phyloP scores from a whole-genome alignment of 37 sponge, comb jelly and placozoan genomes.

The Tethya wilhelma region DNA sequence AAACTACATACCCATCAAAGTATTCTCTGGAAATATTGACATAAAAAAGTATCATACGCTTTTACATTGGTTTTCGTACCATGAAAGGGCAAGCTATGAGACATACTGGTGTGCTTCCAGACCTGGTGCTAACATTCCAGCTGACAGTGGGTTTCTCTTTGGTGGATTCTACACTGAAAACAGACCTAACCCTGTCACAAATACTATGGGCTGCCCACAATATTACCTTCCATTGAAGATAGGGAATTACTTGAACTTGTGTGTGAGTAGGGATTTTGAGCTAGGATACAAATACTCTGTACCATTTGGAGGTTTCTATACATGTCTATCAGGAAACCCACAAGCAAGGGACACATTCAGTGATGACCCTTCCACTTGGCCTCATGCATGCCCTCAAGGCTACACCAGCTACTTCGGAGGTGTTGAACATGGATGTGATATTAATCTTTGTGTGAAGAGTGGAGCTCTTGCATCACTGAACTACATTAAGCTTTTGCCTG shows the following conservation, averaged over 20 bases:
- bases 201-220: constrained; percentile 46
- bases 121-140: neutral
- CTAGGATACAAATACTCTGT: constrained; percentile 34
- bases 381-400: constrained; percentile 48
- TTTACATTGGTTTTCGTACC: neutral
- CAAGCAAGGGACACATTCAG: constrained; percentile 7
- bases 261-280: constrained; percentile 60
- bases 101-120: constrained; percentile 64
- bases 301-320: constrained; percentile 73
- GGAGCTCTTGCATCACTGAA: constrained; percentile 1
- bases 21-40: neutral
- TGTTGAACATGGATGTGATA: constrained; percentile 62
- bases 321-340: constrained; percentile 66
- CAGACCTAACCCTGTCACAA: constrained; percentile 53
- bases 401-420: constrained; percentile 38
- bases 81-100: constrained; percentile 12
- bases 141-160: constrained; percentile 59
- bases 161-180: constrained; percentile 68
- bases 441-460: constrained; percentile 54
- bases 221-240: constrained; percentile 47
- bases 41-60: neutral
- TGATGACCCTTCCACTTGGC: constrained; percentile 2
- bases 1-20: constrained; percentile 9
- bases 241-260: constrained; percentile 48
- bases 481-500: neutral